Evolutionary conservation across 1,140 invertebrate species (phyloP), one percentile per base, ranked within the genome.

Genomic region (Aphelinus atriplicis): DNA sequence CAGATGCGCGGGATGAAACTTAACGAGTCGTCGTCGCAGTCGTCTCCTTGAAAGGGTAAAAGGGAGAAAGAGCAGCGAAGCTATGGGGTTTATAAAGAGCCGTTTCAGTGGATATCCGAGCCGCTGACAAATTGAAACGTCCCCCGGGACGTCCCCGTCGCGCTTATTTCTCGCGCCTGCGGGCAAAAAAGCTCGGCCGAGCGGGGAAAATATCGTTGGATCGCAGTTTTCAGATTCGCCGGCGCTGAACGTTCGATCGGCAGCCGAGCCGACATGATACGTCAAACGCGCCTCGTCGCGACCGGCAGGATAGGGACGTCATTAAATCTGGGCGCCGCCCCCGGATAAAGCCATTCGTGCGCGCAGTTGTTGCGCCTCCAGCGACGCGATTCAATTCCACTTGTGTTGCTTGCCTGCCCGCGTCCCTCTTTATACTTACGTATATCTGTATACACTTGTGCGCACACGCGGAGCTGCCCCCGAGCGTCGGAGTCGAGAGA

Each of bases 301-400:
- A 78, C 77, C 70, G 69, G 67, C 76, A 78, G 76, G 77, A 75
- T 78, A 75, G 78, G 78, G 79, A 80, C 78, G 81, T 81, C 81
- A 81, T 80, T 80, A 80, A 77, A 77, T 26, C 26, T 26, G 26
- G 26, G 26, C 26, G 26, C 26, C 26, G 26, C 26, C 75, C 77
- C 74, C 73, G 78, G 61, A 83, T 82, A 82, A 82, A 82, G 79
- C 78, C 77, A 80, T 81, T 81, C 75, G 62, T 55, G 61, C 63
- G 71, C 79, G 77, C 76, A 82, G 73, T 79, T 61, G 45, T 73
- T 48, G 45, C 26, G 48, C 47, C 64, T n/a, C 0, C 47, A 62
- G 71, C 48, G 53, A 53, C 53, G 67, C 64, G 57, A 67, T 73
- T 67, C 71, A 50, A 67, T 61, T 73, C 67, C 51, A 46, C 48